These are phyloP conservation scores for Rotaria magnacalcarata DNA, from an alignment of 2,888 invertebrate species.

Conservation along the genomic window DNA sequence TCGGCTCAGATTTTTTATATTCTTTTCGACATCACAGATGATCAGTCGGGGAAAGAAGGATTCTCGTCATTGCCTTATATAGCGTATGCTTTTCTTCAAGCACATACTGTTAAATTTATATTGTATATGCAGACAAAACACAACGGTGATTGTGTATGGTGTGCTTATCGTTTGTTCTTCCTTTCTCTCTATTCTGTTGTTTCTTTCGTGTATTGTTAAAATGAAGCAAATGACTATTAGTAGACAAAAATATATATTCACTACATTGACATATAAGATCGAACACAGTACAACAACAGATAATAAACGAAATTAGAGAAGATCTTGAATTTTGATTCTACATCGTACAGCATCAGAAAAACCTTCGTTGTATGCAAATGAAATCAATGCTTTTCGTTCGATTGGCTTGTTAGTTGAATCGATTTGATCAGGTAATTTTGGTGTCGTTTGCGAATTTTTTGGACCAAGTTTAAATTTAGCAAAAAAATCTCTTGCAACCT, in stretches of 20 bases:
- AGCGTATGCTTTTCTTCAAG: background rate
- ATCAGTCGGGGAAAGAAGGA: slow-evolving; percentile 12
- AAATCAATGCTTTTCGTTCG: slow-evolving; percentile 1
- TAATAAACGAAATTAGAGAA: background rate
- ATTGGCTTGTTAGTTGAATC: background rate
- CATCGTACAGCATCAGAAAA: slow-evolving; percentile 28
- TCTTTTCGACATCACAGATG: slow-evolving; percentile 18
- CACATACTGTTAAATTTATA: background rate
- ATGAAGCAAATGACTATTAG: background rate
- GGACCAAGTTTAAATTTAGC: slow-evolving; percentile 25
- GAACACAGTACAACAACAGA: background rate
- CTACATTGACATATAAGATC: background rate
- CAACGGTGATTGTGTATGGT: background rate
- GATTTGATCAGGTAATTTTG: background rate
- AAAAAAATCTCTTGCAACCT: background rate
- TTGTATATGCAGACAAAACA: background rate
- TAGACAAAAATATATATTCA: background rate
- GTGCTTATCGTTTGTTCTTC: background rate
- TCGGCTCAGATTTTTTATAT: background rate
- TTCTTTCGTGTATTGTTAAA: background rate
- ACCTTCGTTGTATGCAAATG: slow-evolving; percentile 6
- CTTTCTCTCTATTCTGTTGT: background rate
- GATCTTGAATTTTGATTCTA: slow-evolving; percentile 21
- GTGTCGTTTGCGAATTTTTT: background rate
- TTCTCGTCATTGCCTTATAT: slow-evolving; percentile 1